A percentile compares a stretch with the other conserved stretches of the same genome.
phyloP scores from a whole-genome alignment of 2,888 invertebrate genomes.

The Caenorhabditis afra region DNA sequence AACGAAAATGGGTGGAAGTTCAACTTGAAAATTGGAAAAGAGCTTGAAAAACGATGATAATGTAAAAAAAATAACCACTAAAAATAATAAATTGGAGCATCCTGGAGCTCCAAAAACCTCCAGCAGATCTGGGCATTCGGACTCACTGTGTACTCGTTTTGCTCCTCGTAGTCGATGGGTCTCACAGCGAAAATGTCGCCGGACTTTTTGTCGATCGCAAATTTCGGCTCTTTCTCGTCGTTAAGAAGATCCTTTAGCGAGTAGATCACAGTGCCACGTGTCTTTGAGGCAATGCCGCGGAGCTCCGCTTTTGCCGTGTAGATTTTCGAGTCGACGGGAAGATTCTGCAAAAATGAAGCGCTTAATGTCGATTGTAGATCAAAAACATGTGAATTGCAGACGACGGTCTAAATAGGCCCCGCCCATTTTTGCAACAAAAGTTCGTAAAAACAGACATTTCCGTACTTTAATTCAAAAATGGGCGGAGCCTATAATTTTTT shows the following conservation, averaged over 20 bases:
- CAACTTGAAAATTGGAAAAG: no score
- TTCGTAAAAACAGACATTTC: no score
- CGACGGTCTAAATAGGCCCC: no score
- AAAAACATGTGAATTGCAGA: no score
- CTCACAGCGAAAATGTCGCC: constrained; percentile 68
- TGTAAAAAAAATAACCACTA: no score
- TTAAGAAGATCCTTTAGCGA: constrained; percentile 45
- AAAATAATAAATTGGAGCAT: no score
- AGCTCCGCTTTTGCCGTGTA: constrained; percentile 30
- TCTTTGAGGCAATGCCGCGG: constrained; percentile 21
- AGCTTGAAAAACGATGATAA: constrained; percentile 1
- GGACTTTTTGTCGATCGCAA: constrained; percentile 68
- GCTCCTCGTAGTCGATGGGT: constrained; percentile 67
- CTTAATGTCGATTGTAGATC: no score
- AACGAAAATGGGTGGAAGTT: constrained; percentile 1
- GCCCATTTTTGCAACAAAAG: no score
- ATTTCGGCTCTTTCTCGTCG: constrained; percentile 46
- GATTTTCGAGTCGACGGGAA: constrained; percentile 43
- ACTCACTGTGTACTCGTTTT: constrained; percentile 63
- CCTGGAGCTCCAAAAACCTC: no score
- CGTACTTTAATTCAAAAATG: no score
- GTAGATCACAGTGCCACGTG: constrained; percentile 21
- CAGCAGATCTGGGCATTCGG: no score
- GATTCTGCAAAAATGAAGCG: constrained; percentile 40
- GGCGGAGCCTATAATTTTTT: no score